Evolutionary conservation across 2,888 invertebrate species (phyloP).

Genomic region (Sturmia bella): DNA sequence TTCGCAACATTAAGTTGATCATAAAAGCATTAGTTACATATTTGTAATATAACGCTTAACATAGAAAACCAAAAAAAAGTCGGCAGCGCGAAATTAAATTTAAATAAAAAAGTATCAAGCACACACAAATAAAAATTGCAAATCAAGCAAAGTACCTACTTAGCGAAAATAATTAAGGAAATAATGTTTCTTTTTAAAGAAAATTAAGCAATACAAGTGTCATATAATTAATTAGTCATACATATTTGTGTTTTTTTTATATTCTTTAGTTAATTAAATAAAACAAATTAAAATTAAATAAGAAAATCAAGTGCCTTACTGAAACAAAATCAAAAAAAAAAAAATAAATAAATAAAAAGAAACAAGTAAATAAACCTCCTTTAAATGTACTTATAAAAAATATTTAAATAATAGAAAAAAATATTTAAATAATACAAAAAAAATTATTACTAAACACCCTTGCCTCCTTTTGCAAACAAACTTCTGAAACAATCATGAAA

Average conservation of each 20-base stretch:
- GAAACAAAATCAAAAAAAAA: constrained; percentile 11
- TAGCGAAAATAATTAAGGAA: constrained; percentile 26
- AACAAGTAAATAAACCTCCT: background rate
- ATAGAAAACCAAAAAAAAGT: constrained; percentile 66
- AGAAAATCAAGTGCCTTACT: constrained; percentile 62
- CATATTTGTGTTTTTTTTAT: constrained; percentile 19
- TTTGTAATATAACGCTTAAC: constrained; percentile 80
- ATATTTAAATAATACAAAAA: constrained; percentile 22
- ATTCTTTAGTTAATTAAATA: constrained; percentile 41
- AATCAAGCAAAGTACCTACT: constrained; percentile 23
- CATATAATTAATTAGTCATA: constrained; percentile 42
- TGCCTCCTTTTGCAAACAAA: background rate
- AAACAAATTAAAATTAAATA: constrained; percentile 2
- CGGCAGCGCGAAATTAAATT: constrained; percentile 62
- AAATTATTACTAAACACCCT: background rate
- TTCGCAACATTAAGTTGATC: constrained; percentile 71
- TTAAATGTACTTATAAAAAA: constrained; percentile 4
- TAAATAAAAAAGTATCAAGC: constrained; percentile 27
- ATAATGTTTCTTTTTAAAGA: constrained; percentile 41
- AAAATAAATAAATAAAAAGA: constrained; percentile 13
- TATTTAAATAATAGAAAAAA: constrained; percentile 1
- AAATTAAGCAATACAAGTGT: constrained; percentile 54
- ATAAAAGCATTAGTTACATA: constrained; percentile 79
- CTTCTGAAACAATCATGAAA: constrained; percentile 57
- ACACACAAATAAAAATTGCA: constrained; percentile 46